Evolutionary conservation across 2,888 invertebrate species (phyloP).

Genomic region (Phaonia tiefii): DNA sequence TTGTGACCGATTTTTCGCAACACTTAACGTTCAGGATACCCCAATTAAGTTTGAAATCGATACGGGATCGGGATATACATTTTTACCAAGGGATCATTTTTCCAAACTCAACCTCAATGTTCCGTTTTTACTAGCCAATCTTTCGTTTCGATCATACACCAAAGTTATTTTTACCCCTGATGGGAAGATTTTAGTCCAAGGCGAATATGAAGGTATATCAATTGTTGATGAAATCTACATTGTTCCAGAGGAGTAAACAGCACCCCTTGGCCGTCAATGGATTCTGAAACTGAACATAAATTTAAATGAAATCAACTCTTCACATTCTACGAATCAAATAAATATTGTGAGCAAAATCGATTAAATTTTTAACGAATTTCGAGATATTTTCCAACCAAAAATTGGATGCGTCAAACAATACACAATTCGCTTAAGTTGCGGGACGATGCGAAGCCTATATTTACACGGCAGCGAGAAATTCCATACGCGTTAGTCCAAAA

Average conservation of each 20-base stretch:
- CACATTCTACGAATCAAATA: background rate
- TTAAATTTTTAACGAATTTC: background rate
- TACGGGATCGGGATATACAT: constrained; percentile 40
- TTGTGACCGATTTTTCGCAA: constrained; percentile 31
- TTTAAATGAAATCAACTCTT: background rate
- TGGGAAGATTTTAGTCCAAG: constrained; percentile 50
- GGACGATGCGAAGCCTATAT: constrained; percentile 17
- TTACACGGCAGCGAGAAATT: constrained; percentile 31
- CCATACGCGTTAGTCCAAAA: constrained; percentile 39
- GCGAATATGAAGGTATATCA: constrained; percentile 30
- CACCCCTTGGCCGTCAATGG: background rate
- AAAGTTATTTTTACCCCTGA: constrained; percentile 39
- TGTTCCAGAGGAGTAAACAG: constrained; percentile 15
- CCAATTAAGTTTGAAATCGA: constrained; percentile 37
- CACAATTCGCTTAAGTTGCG: constrained; percentile 5
- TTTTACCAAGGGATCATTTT: too few relatives aligned
- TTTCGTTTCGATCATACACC: constrained; percentile 52
- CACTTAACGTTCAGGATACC: constrained; percentile 40
- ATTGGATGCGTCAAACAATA: constrained; percentile 11
- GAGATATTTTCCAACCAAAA: background rate
- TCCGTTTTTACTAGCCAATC: constrained; percentile 32
- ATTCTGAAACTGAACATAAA: constrained; percentile 1
- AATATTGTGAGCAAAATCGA: background rate
- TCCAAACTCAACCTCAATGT: constrained; percentile 34
- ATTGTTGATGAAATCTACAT: constrained; percentile 55